phyloP scores from a whole-genome alignment of 2,113 vertebrate genomes.

The Hippopotamus amphibius region DNA sequence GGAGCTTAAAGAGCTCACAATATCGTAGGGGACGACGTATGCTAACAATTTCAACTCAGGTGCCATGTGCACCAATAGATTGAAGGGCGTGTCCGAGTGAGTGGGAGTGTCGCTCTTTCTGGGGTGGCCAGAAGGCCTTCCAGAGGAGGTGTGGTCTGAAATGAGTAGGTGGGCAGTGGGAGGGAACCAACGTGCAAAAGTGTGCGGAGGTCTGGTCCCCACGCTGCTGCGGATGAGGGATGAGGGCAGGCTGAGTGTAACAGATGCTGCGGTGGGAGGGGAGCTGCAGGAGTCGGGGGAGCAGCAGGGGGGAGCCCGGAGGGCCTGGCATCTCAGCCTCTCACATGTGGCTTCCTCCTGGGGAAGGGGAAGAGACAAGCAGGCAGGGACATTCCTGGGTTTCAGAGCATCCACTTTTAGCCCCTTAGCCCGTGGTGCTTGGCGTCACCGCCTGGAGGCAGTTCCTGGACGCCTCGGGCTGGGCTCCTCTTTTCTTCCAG shows the following conservation, averaged over 20 bases:
- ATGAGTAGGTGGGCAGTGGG: too few relatives aligned
- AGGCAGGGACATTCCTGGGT: not conserved
- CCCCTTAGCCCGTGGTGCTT: not conserved
- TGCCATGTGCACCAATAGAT: rapidly evolving
- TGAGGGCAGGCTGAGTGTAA: rapidly evolving
- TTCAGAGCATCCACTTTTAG: not conserved
- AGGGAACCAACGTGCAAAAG: not conserved
- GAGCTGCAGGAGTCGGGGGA: not conserved
- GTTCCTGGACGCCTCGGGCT: not conserved
- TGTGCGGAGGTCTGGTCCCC: rapidly evolving
- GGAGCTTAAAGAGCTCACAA: not conserved
- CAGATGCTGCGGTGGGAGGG: not conserved
- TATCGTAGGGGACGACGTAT: rapidly evolving
- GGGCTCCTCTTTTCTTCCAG: not conserved
- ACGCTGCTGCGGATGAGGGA: rapidly evolving
- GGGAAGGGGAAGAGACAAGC: not conserved
- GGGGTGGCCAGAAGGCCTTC: not conserved
- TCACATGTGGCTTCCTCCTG: too few relatives aligned
- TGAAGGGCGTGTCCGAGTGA: not conserved
- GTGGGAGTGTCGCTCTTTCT: not conserved
- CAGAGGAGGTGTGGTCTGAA: not conserved
- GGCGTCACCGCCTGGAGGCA: not conserved
- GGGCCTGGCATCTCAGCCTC: too few relatives aligned
- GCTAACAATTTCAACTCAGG: not conserved
- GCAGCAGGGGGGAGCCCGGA: not conserved